A percentile compares a stretch with the other conserved stretches of the same genome.
phyloP scores from a whole-genome alignment of 2,113 vertebrate species.

The Chrysochloris asiatica region DNA sequence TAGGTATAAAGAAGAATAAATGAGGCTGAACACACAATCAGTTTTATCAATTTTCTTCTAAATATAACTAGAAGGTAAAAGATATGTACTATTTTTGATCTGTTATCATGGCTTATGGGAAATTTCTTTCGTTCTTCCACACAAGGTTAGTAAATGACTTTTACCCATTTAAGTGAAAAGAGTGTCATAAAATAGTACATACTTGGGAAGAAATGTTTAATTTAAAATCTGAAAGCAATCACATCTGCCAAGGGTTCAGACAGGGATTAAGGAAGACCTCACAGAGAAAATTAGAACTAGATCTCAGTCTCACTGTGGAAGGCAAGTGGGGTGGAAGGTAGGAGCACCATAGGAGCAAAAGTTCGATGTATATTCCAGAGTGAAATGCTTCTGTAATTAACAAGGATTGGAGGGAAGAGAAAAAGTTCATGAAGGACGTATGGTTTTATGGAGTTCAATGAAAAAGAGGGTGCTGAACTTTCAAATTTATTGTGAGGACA shows the following conservation, averaged over 20 bases:
- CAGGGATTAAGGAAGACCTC: neutral
- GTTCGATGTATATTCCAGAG: neutral
- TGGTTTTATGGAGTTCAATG: neutral
- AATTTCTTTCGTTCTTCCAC: neutral
- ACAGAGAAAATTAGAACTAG: neutral
- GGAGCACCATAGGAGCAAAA: neutral
- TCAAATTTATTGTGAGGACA: neutral
- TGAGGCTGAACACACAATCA: neutral
- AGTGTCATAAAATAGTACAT: neutral
- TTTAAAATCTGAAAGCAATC: neutral
- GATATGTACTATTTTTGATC: neutral
- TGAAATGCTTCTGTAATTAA: neutral
- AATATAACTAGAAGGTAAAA: constrained; percentile 31
- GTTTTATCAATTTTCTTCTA: neutral
- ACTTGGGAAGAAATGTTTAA: neutral
- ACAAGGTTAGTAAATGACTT: neutral
- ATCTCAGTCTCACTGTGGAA: neutral
- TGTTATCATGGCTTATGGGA: neutral
- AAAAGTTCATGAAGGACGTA: neutral
- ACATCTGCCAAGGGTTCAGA: neutral
- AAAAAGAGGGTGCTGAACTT: neutral
- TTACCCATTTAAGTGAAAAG: neutral
- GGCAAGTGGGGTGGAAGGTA: neutral
- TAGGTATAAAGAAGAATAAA: neutral
- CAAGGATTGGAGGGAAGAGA: neutral